Evolutionary conservation across 2,888 invertebrate species (phyloP), one percentile per base, ranked within the genome.

Genomic region (Hymenopus coronatus): DNA sequence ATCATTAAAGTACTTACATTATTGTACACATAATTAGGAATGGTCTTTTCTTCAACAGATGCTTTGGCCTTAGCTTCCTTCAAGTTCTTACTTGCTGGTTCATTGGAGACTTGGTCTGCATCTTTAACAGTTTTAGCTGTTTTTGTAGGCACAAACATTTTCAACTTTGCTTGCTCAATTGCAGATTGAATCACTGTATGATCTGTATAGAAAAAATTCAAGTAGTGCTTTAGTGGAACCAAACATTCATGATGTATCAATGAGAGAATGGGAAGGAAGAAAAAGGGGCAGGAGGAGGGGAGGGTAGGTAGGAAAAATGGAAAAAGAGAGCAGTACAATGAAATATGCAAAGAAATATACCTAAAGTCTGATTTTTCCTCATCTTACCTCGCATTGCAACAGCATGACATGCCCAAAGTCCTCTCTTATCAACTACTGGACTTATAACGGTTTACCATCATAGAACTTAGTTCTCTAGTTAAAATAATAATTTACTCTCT

Each of bases 131-230:
- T 25, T 70, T 70, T 70, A 70, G 54, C 0, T 70, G 25, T 20
- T 89, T 90, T 90, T 6, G 90, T 90, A 40, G 91, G 89, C 54
- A 92, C 92, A 88, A 93, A 94, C 92, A 95, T 94, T 92, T 94
- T 95, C 90, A 95, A 93, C 92, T 95, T 95, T 0, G 95, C 94
- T 91, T 96, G 95, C 90, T 96, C 95, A n/a, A 96, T 93, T 7
- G 94, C 94, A 6, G 95, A 94, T 89, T 94, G 93, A 88, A 96
- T 94, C 0, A 94, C 92, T 0, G 94, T 92, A 92, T 95, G 93
- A 85, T 94, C 92, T 87, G 93, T 90, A 89, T 93, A 88, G 28
- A 40, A 33, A 54, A 85, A 40, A 33, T 83, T 20, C 20, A 82
- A 54, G 25, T 54, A 85, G 9, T 27, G 40, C 6, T 1, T 40